Percentiles rank a stretch among this genome's conserved stretches.
Conservation (phyloP, 2,888 invertebrate genomes). For the Harpalus rubripes region DNA sequence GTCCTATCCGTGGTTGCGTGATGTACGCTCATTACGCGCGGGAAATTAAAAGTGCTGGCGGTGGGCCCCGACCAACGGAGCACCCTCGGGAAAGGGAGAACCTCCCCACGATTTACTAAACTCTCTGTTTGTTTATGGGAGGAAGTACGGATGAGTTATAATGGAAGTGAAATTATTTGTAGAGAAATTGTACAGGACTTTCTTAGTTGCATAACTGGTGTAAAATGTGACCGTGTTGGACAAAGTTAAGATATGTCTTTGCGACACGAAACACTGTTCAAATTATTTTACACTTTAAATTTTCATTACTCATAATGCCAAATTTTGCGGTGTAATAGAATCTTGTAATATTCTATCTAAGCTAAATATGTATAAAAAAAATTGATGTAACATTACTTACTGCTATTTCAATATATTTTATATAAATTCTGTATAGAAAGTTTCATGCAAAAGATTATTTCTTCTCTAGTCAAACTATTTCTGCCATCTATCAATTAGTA, state of each 20-base stretch:
- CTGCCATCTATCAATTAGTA: no score
- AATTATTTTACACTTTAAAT: slow-evolving; percentile 1
- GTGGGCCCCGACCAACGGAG: neutral
- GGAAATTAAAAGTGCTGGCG: slow-evolving; percentile 61
- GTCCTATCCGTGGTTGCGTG: slow-evolving; percentile 43
- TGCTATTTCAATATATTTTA: no score
- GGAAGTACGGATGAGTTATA: slow-evolving; percentile 1
- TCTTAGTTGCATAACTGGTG: neutral
- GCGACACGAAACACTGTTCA: neutral
- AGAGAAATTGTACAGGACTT: neutral
- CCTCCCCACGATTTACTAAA: slow-evolving; percentile 50
- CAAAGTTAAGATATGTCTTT: neutral
- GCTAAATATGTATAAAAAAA: no score
- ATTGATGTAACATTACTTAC: no score
- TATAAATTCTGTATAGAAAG: no score
- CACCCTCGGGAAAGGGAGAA: slow-evolving; percentile 28
- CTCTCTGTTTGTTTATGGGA: slow-evolving; percentile 43
- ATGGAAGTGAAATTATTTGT: slow-evolving; percentile 3
- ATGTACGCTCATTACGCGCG: slow-evolving; percentile 51
- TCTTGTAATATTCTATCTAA: no score
- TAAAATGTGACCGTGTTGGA: neutral
- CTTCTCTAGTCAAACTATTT: no score
- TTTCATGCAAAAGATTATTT: no score
- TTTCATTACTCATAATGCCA: neutral
- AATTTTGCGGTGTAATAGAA: no score